phyloP scores from a whole-genome alignment of 2,888 invertebrate genomes.

The Vesta saturnalis region DNA sequence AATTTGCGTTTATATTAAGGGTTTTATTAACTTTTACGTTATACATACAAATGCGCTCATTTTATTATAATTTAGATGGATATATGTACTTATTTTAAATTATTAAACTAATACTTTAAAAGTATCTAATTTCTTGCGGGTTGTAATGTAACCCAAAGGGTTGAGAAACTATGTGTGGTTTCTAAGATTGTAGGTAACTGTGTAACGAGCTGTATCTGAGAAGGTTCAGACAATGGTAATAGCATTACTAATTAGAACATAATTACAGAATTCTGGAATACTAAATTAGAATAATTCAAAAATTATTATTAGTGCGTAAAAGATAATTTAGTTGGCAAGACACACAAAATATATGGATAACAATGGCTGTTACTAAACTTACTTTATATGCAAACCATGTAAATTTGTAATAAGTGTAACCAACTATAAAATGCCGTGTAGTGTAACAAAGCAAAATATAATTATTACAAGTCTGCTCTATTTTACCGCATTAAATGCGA shows the following conservation, averaged over 20 bases:
- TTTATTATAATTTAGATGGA: too few species aligned
- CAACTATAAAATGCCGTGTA: neutral
- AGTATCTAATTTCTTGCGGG: neutral
- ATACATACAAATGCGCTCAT: too few species aligned
- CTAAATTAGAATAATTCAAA: neutral
- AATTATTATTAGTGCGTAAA: neutral
- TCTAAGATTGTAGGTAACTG: neutral
- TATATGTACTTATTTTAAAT: too few species aligned
- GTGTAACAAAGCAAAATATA: constrained; percentile 1
- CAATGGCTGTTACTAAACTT: neutral
- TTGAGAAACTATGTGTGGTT: neutral
- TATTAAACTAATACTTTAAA: neutral
- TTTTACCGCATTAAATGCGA: too few species aligned
- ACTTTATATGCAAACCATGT: neutral
- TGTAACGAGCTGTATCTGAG: neutral
- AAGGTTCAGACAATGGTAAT: neutral
- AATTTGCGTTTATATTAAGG: too few species aligned
- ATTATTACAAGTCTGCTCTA: neutral
- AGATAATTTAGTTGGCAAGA: neutral
- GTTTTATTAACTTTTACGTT: too few species aligned
- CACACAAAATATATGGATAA: neutral
- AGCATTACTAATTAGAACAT: neutral
- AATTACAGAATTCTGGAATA: neutral
- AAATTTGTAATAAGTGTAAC: neutral
- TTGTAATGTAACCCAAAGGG: neutral